Evolutionary conservation across 2,888 invertebrate species (phyloP), one percentile per base, ranked within the genome.

Genomic region (Sycophila texana): DNA sequence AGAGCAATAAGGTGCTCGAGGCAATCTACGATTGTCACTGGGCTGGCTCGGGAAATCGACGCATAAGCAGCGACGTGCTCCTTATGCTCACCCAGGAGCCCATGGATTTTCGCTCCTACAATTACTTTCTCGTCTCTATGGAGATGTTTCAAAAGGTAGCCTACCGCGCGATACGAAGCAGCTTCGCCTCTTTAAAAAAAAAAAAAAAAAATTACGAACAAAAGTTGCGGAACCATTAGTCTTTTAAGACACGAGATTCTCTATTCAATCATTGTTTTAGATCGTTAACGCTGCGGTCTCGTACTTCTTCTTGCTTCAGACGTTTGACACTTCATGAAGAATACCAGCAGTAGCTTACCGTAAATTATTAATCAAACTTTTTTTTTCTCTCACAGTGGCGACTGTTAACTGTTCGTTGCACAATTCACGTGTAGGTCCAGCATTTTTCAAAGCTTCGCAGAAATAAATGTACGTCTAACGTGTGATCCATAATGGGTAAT

Each of bases 101-200:
- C 16, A 76, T 87, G 4, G 61, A 65, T 47, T 55, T 87, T 20
- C 85, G 81, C n/a, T 86, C 84, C 0, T 83, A 83, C 39, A 80
- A 82, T 18, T 82, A 85, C 70, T 83, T 85, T 61, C 49, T 58
- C 18, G 80, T 87, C 30, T 83, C 85, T 7, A 81, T 86, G 55
- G 83, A 83, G n/a, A 84, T 86, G 83, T 86, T 86, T 58, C 67
- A 82, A 2, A 79, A 80, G 81, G 86, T 86, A 77, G 82, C 63
- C 55, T 30, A 60, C n/a, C 14, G 2, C 30, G 22, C 3, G 2
- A 26, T 3, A 26, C 3, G 3, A 26, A 2, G 2, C 26, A 26
- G 26, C 26, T 3, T 26, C 26, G 26, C 26, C 3, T 26, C 26
- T 26, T 26, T 26, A 1, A 1, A 3, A 26, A 26, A 2, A 26